phyloP scores from a whole-genome alignment of 2,113 vertebrate species.

The Hydrochoerus hydrochaeris region DNA sequence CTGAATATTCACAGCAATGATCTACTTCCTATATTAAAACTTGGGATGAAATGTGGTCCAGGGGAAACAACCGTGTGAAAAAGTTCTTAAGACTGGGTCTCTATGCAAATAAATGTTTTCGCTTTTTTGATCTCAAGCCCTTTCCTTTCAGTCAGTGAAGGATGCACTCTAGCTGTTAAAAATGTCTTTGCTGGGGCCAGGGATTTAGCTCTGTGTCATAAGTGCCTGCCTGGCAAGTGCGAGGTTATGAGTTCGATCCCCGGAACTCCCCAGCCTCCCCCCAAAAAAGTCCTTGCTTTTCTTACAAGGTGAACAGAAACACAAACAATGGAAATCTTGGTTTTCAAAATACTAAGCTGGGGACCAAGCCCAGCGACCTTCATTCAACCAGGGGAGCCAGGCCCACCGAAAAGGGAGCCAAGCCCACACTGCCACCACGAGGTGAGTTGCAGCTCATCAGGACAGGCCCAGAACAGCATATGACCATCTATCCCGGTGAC shows the following conservation, averaged over 20 bases:
- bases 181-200: background rate
- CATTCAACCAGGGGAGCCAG: too few relatives aligned
- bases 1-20: background rate
- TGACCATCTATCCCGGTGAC: too few relatives aligned
- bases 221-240: too few relatives aligned
- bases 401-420: too few relatives aligned
- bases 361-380: too few relatives aligned
- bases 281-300: background rate
- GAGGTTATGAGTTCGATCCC: too few relatives aligned
- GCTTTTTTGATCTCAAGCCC: background rate
- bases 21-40: background rate
- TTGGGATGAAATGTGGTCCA: background rate
- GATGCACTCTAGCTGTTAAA: background rate
- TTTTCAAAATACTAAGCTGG: background rate
- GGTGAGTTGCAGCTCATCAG: too few relatives aligned
- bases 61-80: background rate
- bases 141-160: constrained; percentile 15
- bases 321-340: background rate
- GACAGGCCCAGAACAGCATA: too few relatives aligned
- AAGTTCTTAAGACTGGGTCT: background rate
- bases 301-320: background rate
- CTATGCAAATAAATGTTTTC: background rate
- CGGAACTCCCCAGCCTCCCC: too few relatives aligned
- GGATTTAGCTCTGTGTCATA: too few relatives aligned
- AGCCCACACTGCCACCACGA: too few relatives aligned